Evolutionary conservation across 2,113 vertebrate species (phyloP).

Genomic region (Lophotis ruficrista): DNA sequence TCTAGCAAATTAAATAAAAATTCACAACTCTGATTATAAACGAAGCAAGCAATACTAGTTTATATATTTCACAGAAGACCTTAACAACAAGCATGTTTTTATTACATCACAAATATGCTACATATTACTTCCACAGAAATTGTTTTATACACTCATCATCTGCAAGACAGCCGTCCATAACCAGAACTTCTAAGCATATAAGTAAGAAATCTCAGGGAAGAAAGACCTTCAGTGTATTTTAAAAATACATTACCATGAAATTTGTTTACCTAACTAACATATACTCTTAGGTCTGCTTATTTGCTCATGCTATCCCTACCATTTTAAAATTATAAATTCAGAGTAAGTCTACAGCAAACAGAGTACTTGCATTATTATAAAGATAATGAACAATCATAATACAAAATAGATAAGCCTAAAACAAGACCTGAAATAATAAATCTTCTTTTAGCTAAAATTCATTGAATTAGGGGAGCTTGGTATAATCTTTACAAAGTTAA

Average conservation of each 20-base stretch:
- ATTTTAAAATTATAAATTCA: background rate
- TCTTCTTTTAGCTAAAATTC: background rate
- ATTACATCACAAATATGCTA: background rate
- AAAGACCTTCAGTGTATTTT: background rate
- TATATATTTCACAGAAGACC: background rate
- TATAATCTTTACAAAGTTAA: background rate
- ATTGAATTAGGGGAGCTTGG: background rate
- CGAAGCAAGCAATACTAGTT: background rate
- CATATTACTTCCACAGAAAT: background rate
- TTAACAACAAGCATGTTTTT: background rate
- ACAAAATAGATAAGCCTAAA: background rate
- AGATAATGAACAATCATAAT: background rate
- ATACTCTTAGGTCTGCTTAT: background rate
- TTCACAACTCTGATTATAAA: background rate
- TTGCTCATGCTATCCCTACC: background rate
- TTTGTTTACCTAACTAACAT: background rate
- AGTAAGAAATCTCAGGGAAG: background rate
- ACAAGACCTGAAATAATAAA: background rate
- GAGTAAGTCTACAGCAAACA: background rate
- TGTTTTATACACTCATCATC: background rate
- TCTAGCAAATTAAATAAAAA: background rate
- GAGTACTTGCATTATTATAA: background rate
- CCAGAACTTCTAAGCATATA: background rate
- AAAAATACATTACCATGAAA: background rate
- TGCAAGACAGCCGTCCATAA: background rate